Conservation (phyloP, 2,113 vertebrate genomes). For the Nansenia antarctica region DNA sequence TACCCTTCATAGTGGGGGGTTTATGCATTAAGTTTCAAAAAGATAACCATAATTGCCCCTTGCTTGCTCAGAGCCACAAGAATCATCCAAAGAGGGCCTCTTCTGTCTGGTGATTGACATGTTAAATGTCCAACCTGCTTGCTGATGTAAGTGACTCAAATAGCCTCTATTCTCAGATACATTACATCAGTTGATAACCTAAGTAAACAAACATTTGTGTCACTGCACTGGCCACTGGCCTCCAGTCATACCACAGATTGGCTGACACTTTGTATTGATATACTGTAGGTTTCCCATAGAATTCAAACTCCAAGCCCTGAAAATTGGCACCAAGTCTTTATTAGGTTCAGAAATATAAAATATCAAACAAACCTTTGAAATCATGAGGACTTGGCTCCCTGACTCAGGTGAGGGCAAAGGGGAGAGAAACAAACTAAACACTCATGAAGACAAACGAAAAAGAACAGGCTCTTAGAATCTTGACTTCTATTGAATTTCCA, state of each 20-base stretch:
- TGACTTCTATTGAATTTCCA: conserved; percentile 6
- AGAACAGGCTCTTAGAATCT: conserved; percentile 1
- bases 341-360: neutral
- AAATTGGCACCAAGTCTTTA: neutral
- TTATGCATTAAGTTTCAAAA: too few relatives aligned
- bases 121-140: conserved; percentile 13
- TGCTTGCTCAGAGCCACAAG: neutral
- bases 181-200: conserved; percentile 20
- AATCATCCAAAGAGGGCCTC: neutral
- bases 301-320: conserved; percentile 13
- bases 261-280: conserved; percentile 15
- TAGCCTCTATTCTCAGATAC: conserved; percentile 20
- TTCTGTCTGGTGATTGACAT: conserved; percentile 4
- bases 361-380: neutral
- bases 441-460: conserved; percentile 11
- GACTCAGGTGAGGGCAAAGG: conserved; percentile 4
- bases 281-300: neutral
- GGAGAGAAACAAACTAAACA: conserved; percentile 8
- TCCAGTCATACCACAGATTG: conserved; percentile 11
- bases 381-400: neutral
- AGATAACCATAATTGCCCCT: neutral
- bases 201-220: conserved; percentile 32
- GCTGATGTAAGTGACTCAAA: conserved; percentile 26
- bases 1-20: too few relatives aligned
- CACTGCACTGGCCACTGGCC: neutral